Percentiles rank a stretch among this genome's conserved stretches.
These are phyloP conservation scores for Bacillus rossius DNA, from an alignment of 1,140 invertebrate species.

Conservation along the genomic window DNA sequence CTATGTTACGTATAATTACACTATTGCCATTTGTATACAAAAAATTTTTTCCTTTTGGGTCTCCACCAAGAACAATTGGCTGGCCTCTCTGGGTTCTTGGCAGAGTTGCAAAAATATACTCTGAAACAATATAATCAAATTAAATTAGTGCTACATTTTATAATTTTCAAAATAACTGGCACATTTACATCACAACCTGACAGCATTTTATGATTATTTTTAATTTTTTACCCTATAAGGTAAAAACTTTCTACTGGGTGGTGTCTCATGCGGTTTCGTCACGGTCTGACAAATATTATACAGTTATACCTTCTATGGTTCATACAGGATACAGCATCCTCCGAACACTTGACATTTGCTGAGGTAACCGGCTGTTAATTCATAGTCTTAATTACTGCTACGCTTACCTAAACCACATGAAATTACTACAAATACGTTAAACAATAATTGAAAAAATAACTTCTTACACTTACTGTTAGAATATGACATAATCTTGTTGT, in stretches of 20 bases:
- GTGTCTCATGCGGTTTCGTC: no score
- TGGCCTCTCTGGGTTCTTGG: constrained; percentile 90
- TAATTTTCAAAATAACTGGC: no score
- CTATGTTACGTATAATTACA: constrained; percentile 95
- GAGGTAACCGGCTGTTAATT: neutral
- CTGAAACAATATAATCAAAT: constrained; percentile 47
- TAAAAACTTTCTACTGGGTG: no score
- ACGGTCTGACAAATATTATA: no score
- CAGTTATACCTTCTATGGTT: no score
- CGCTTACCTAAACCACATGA: no score
- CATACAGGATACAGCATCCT: no score
- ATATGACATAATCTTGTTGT: constrained; percentile 21
- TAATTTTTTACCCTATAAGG: no score
- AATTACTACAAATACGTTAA: neutral
- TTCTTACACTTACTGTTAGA: constrained; percentile 26
- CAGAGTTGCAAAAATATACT: constrained; percentile 85
- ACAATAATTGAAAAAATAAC: neutral
- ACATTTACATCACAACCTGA: no score
- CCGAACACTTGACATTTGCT: no score
- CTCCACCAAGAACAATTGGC: constrained; percentile 87
- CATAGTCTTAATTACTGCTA: neutral
- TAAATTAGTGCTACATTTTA: no score
- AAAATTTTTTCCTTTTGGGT: constrained; percentile 97
- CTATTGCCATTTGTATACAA: constrained; percentile 97
- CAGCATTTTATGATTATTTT: no score